phyloP scores from a whole-genome alignment of 2,888 invertebrate genomes.

The Ariolimax columbianus region DNA sequence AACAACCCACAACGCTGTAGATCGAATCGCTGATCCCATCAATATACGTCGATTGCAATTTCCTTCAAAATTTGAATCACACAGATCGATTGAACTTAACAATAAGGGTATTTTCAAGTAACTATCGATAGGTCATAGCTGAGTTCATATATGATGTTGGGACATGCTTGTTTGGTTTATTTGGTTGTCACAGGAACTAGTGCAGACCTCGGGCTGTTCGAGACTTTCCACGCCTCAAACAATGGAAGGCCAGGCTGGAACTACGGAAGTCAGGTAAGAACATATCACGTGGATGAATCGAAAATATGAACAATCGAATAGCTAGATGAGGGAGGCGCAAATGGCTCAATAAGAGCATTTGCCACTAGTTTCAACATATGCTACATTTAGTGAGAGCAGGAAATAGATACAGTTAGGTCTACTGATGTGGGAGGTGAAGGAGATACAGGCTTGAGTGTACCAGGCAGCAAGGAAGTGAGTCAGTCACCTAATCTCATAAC shows the following conservation, averaged over 20 bases:
- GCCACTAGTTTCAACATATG: no score
- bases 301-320: no score
- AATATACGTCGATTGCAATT: slow-evolving; percentile 8
- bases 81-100: neutral
- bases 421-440: no score
- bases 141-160: neutral
- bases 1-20: neutral
- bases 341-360: no score
- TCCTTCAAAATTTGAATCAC: neutral
- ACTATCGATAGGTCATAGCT: neutral
- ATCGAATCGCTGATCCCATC: neutral
- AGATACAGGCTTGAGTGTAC: no score
- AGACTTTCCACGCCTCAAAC: neutral
- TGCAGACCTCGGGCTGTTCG: neutral
- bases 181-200: neutral
- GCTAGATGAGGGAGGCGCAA: no score
- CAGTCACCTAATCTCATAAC: no score
- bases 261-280: neutral
- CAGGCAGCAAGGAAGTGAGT: no score
- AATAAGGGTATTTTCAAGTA: neutral
- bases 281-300: neutral
- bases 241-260: neutral
- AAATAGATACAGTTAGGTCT: no score
- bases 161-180: neutral
- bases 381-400: no score